phyloP scores from a whole-genome alignment of 2,113 vertebrate genomes.

The Leucopsar rothschildi region DNA sequence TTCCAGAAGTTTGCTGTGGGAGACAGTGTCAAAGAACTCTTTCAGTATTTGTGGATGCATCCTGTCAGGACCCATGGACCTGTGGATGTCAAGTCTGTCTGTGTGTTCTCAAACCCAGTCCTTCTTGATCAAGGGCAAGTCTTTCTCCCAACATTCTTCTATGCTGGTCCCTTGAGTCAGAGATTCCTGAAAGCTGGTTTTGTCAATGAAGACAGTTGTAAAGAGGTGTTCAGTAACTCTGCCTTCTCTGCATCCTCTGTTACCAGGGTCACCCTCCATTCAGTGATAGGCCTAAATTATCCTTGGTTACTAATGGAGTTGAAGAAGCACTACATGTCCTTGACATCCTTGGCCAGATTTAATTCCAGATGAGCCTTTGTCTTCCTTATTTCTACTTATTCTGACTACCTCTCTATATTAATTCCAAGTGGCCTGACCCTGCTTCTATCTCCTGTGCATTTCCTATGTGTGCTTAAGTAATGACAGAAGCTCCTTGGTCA shows the following conservation, averaged over 20 bases:
- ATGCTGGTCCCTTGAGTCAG: neutral
- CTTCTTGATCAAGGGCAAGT: neutral
- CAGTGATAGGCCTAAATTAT: neutral
- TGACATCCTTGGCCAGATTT: neutral
- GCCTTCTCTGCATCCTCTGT: neutral
- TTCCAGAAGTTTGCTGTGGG: too few relatives aligned
- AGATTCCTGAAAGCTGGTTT: neutral
- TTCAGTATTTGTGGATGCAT: neutral
- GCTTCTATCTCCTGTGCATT: neutral
- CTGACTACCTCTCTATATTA: neutral
- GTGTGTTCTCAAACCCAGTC: neutral
- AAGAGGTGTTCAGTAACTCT: neutral
- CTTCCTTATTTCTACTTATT: neutral
- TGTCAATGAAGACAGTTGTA: neutral
- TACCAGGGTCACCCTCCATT: neutral
- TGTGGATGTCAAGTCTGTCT: neutral
- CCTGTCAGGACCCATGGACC: neutral
- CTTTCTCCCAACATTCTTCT: neutral
- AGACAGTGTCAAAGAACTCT: neutral
- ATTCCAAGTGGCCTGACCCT: neutral
- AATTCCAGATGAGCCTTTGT: neutral
- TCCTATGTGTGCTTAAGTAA: rapidly evolving
- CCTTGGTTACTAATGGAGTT: neutral
- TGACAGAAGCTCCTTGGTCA: neutral
- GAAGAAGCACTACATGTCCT: neutral